These are phyloP conservation scores for Astreopora myriophthalma DNA, from an alignment of 64 coral and sea anemone species.

Conservation along the genomic window DNA sequence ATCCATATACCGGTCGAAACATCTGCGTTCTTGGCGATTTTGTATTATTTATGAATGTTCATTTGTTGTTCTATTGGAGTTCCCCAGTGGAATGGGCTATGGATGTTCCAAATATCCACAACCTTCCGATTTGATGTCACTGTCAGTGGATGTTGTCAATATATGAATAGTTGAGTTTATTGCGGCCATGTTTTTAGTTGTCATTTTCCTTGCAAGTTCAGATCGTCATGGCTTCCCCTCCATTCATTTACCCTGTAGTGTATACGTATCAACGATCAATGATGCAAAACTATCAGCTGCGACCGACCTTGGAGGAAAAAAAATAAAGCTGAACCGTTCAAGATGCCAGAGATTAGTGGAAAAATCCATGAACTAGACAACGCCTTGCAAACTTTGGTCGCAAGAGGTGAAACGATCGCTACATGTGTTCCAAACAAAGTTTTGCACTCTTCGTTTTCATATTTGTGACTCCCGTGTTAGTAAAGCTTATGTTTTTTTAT, in stretches of 20 bases:
- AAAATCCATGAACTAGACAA: neutral
- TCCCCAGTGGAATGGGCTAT: conserved; percentile 10
- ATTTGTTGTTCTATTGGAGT: conserved; percentile 80
- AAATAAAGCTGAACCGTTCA: neutral
- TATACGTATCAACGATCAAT: conserved; percentile 37
- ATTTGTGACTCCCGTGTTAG: neutral
- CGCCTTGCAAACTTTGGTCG: neutral
- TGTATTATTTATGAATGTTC: conserved; percentile 97
- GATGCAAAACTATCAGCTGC: conserved; percentile 23
- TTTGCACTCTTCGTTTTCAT: neutral
- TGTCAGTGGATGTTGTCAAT: neutral
- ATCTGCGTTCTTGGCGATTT: conserved; percentile 84
- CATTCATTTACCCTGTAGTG: neutral
- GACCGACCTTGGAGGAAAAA: neutral
- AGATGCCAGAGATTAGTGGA: neutral
- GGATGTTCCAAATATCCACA: conserved; percentile 53
- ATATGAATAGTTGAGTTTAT: neutral
- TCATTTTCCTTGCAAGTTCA: neutral
- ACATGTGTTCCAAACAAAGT: neutral
- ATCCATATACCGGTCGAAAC: conserved; percentile 67
- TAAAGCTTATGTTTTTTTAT: neutral
- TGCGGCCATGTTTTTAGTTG: neutral
- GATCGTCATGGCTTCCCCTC: conserved; percentile 61
- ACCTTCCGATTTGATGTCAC: neutral
- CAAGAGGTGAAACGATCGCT: neutral